phyloP scores from a whole-genome alignment of 2,888 invertebrate species.

The Cyclophora albipunctata region DNA sequence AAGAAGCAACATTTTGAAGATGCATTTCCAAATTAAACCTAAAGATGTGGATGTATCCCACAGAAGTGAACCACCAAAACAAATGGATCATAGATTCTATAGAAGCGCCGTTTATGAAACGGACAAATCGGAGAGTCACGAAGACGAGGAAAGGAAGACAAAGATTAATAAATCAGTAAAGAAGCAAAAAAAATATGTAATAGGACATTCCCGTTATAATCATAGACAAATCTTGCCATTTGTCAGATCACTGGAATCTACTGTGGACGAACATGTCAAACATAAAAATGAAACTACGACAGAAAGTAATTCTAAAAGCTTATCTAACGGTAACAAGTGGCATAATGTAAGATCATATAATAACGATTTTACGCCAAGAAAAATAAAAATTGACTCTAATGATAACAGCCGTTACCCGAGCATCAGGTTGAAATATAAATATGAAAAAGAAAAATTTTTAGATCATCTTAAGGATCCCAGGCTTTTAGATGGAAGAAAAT shows the following conservation, averaged over 20 bases:
- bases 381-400: slow-evolving; percentile 33
- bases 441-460: slow-evolving; percentile 31
- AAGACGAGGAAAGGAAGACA: slow-evolving; percentile 19
- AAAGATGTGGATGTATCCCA: slow-evolving; percentile 46
- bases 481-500: slow-evolving; percentile 35
- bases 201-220: slow-evolving; percentile 9
- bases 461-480: slow-evolving; percentile 25
- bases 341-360: slow-evolving; percentile 56
- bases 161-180: not conserved
- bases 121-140: slow-evolving; percentile 22
- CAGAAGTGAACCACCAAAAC: slow-evolving; percentile 34
- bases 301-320: slow-evolving; percentile 32
- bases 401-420: slow-evolving; percentile 32
- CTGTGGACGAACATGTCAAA: slow-evolving; percentile 14
- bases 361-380: slow-evolving; percentile 50
- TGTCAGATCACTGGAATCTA: slow-evolving; percentile 50
- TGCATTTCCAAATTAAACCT: slow-evolving; percentile 38
- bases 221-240: slow-evolving; percentile 46
- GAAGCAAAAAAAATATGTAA: no score
- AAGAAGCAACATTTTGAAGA: slow-evolving; percentile 41
- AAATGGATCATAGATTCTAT: slow-evolving; percentile 32
- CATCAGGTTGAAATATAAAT: slow-evolving; percentile 43
- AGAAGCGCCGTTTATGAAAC: slow-evolving; percentile 26
- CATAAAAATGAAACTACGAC: slow-evolving; percentile 3
- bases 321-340: slow-evolving; percentile 52